Percentiles rank a stretch among this genome's conserved stretches.
phyloP scores from a whole-genome alignment of 2,888 invertebrate genomes.

The Microplitis manilae region DNA sequence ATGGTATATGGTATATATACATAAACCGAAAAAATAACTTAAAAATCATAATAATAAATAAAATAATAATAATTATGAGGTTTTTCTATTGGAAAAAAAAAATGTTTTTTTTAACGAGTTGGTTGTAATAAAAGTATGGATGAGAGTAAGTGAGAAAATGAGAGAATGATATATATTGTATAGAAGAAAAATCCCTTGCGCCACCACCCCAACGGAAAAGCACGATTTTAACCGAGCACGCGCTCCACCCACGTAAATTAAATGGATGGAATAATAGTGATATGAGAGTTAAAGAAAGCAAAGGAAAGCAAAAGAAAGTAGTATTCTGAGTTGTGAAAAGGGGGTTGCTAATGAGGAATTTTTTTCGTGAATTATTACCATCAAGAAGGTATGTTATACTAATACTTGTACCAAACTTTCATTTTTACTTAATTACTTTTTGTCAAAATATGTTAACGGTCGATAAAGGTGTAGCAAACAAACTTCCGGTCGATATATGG shows the following conservation, averaged over 20 bases:
- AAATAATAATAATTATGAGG: too few relatives aligned
- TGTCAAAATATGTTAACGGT: slow-evolving; percentile 53
- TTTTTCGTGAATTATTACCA: not conserved
- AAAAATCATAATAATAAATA: too few relatives aligned
- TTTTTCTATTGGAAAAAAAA: not conserved
- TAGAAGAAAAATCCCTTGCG: slow-evolving; percentile 9
- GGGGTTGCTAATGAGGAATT: slow-evolving; percentile 14
- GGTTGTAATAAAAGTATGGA: slow-evolving; percentile 17
- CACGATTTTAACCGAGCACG: slow-evolving; percentile 48
- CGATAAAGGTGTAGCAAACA: slow-evolving; percentile 58
- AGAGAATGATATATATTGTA: slow-evolving; percentile 16
- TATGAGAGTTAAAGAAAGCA: slow-evolving; percentile 14
- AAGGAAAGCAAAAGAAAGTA: too few relatives aligned
- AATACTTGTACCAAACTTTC: too few relatives aligned
- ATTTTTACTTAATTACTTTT: too few relatives aligned
- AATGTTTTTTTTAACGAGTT: slow-evolving; percentile 11
- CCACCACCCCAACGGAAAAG: slow-evolving; percentile 45
- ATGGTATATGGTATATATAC: too few relatives aligned
- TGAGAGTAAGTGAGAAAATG: slow-evolving; percentile 33
- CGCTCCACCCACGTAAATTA: slow-evolving; percentile 51
- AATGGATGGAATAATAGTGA: slow-evolving; percentile 46
- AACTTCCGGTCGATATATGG: slow-evolving; percentile 63
- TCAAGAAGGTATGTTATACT: too few relatives aligned
- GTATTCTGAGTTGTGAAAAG: not conserved
- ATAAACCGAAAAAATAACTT: too few relatives aligned